Conservation (phyloP, 2,113 vertebrate genomes). For the Corythornis madagascariensis region DNA sequence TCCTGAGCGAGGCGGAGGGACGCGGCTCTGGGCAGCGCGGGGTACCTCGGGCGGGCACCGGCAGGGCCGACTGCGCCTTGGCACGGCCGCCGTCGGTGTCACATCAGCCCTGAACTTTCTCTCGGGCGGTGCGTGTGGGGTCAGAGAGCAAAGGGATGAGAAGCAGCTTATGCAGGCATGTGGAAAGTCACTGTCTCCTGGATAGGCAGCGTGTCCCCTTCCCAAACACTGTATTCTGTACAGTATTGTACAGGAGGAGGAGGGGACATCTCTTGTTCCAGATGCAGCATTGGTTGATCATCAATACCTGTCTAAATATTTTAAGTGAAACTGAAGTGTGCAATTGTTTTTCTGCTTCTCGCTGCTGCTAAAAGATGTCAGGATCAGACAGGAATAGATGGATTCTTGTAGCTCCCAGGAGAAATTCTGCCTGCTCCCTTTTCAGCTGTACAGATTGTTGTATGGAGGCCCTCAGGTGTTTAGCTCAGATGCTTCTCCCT, state of each 20-base stretch:
- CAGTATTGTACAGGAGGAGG: neutral
- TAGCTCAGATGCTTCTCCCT: neutral
- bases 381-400: neutral
- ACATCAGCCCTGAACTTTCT: neutral
- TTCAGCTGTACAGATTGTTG: neutral
- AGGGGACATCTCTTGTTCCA: neutral
- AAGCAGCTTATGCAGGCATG: neutral
- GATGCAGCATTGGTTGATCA: neutral
- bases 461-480: neutral
- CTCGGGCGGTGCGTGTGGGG: neutral
- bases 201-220: neutral
- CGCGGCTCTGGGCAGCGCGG: neutral
- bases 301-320: neutral
- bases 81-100: neutral
- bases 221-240: too few species aligned
- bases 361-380: neutral
- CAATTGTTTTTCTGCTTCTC: neutral
- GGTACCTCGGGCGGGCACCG: too few species aligned
- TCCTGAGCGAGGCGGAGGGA: neutral
- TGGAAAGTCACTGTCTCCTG: neutral
- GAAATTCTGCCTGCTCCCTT: neutral
- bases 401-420: neutral
- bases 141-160: neutral
- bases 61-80: neutral
- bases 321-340: neutral